Base-by-base conservation (phyloP, 2,888 invertebrate species). In the Exocentrus adspersus region DNA sequence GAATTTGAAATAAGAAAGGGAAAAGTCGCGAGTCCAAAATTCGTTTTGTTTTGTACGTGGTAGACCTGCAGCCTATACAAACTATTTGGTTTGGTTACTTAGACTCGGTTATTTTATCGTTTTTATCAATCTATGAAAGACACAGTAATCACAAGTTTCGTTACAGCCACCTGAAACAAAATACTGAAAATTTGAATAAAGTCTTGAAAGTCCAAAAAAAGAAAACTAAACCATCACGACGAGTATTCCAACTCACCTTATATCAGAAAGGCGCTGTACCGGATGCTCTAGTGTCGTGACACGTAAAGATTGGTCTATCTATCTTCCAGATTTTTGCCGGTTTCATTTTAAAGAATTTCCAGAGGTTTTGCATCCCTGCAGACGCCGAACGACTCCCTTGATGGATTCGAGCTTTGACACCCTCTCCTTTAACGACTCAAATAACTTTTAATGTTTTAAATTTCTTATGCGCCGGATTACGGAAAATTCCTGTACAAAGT, bases 221-320 rank as follows among this genome's bases (percentile, higher is more conserved):
- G 7, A 7, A 5, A 5, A 24, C 3, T 7, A 24, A 24, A 7
- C 3, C 3, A 24, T 24, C 3, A n/a, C 4, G n/a, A n/a, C 20
- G 14, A 45, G 21, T 10, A 45, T 19, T 9, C 20, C 20, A 20
- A n/a, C 2, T n/a, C 17, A 16, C 21, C 50, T 30, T 10, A n/a
- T 24, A 54, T 24, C 30, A 10, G 42, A 54, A 42, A 24, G 10
- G 5, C 16, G 54, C 30, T 41, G 21, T 42, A 54, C 42, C 42
- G 28, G 28, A 54, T 28, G n/a, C n/a, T 16, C 43, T 43, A 54
- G 28, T 70, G 71, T 68, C 74, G 64, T 70, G 74, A 70, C 73
- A 71, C 74, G 72, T 73, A 67, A 70, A 77, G 75, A 78, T 78
- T 76, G 75, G 74, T 65, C 75, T 69, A 78, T 77, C 74, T 72